Percentiles rank a stretch among this genome's conserved stretches.
These are phyloP conservation scores for Lamellibrachia luymesi DNA, from an alignment of 1,140 invertebrate genomes.

Conservation along the genomic window DNA sequence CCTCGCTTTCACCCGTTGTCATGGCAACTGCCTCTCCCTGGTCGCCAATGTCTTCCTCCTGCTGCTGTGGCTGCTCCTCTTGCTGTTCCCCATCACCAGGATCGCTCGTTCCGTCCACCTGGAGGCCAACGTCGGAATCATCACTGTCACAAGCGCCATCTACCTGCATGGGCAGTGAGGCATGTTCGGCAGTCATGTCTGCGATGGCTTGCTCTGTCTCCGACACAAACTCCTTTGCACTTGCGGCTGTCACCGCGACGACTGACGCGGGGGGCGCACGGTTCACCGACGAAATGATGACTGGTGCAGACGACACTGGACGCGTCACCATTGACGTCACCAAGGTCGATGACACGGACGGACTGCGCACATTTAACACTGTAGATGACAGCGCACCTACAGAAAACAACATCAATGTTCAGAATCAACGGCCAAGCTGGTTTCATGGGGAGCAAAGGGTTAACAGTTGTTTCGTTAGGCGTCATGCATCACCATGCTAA, in stretches of 20 bases:
- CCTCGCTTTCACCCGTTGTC: background rate
- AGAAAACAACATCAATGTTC: background rate
- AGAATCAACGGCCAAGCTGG: background rate
- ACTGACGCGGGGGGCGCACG: background rate
- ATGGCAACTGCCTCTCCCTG: background rate
- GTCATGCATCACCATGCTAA: no score
- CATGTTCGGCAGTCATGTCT: slow-evolving; percentile 13
- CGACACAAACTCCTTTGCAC: slow-evolving; percentile 18
- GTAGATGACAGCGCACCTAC: background rate
- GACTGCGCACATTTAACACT: background rate
- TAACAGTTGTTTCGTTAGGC: no score
- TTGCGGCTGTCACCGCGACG: background rate
- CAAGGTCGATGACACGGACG: slow-evolving; percentile 15
- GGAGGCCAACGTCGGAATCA: slow-evolving; percentile 12
- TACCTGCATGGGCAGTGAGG: slow-evolving; percentile 18
- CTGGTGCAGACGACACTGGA: background rate
- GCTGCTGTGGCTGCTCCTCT: slow-evolving; percentile 44
- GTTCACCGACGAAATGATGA: background rate
- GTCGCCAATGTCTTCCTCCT: slow-evolving; percentile 43
- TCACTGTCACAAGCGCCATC: slow-evolving; percentile 14
- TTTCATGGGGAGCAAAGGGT: no score
- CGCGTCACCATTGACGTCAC: slow-evolving; percentile 2
- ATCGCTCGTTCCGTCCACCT: slow-evolving; percentile 25
- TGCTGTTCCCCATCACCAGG: slow-evolving; percentile 10
- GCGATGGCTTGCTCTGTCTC: slow-evolving; percentile 7